Percentiles rank a stretch among this genome's conserved stretches.
phyloP scores from a whole-genome alignment of 2,797 vertebrate genomes.

The Mareca strepera region DNA sequence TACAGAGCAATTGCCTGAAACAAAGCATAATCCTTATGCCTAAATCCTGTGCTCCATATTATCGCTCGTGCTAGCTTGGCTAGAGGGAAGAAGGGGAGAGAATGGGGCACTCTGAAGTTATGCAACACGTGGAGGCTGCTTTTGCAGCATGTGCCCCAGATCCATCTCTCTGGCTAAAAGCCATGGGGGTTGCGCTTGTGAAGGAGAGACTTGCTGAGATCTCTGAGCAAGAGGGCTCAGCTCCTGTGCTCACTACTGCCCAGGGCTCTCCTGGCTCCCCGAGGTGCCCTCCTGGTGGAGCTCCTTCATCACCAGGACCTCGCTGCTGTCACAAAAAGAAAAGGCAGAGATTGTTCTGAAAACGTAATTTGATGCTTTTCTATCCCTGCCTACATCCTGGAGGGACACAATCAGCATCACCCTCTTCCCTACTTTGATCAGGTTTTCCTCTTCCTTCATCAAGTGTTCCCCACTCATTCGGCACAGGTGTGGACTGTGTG shows the following conservation, averaged over 20 bases:
- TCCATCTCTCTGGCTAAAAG: not conserved
- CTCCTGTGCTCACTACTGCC: rapidly evolving
- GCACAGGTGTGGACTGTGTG: not conserved
- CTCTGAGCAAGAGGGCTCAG: not conserved
- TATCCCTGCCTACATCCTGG: not conserved
- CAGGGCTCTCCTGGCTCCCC: not conserved
- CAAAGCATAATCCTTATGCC: not conserved
- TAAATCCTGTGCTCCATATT: not conserved
- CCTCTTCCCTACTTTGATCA: not conserved
- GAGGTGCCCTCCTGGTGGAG: rapidly evolving
- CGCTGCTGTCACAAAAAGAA: not conserved
- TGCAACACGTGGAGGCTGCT: not conserved
- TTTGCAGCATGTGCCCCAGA: not conserved
- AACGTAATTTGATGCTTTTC: not conserved
- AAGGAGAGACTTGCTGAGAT: not conserved
- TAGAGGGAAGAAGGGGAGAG: not conserved
- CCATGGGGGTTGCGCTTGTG: rapidly evolving
- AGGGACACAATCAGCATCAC: not conserved
- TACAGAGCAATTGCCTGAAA: not conserved
- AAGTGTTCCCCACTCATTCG: not conserved
- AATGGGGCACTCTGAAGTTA: not conserved
- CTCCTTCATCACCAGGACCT: not conserved
- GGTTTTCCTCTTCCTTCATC: not conserved
- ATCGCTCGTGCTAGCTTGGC: rapidly evolving
- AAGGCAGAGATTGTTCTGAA: not conserved